These are phyloP conservation scores for Phrynocephalus forsythii DNA, from an alignment of 2,797 vertebrate species.

Conservation along the genomic window DNA sequence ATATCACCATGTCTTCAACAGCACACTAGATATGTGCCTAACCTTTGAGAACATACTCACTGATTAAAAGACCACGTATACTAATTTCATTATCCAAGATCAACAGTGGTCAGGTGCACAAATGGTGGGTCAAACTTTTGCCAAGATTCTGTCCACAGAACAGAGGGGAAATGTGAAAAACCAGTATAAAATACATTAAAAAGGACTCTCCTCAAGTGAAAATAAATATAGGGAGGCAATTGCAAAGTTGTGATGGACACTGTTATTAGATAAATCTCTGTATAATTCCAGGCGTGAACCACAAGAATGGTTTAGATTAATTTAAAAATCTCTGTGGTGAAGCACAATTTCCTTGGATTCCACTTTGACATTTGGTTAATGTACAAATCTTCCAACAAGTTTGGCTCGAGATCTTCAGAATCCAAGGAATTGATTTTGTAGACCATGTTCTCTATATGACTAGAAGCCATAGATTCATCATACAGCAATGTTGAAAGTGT, in stretches of 20 bases:
- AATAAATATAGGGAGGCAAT: too few relatives aligned
- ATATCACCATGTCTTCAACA: too few relatives aligned
- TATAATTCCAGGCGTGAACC: background rate
- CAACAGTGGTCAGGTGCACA: too few relatives aligned
- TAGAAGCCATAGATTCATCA: slow-evolving; percentile 6
- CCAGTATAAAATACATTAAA: background rate
- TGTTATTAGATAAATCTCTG: background rate
- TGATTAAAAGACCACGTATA: too few relatives aligned
- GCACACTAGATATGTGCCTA: too few relatives aligned
- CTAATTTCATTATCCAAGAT: too few relatives aligned
- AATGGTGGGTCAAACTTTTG: too few relatives aligned
- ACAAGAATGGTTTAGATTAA: background rate
- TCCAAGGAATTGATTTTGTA: background rate
- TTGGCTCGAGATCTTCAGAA: background rate
- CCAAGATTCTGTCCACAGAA: too few relatives aligned
- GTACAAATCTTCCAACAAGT: background rate
- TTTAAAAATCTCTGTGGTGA: background rate
- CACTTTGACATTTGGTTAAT: background rate
- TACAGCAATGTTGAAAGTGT: background rate
- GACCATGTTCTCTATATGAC: background rate
- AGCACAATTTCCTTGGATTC: background rate
- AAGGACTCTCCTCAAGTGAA: background rate
- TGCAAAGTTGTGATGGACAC: too few relatives aligned
- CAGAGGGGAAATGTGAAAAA: too few relatives aligned
- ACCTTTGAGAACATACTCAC: background rate